These are phyloP conservation scores for Condylura cristata DNA, from an alignment of 2,113 vertebrate genomes.

Conservation along the genomic window DNA sequence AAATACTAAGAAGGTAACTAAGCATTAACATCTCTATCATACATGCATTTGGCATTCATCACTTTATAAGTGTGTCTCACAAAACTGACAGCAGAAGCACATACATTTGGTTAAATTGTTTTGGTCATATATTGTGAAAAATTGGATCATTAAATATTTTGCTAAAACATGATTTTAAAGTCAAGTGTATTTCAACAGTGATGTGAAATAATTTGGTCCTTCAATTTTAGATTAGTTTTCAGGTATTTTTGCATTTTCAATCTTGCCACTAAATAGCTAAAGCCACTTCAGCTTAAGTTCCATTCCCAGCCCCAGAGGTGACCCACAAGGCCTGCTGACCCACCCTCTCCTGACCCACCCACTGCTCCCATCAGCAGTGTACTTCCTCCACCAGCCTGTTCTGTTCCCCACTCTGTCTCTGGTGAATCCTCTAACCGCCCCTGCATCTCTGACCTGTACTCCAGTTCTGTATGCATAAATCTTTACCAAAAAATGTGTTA, in stretches of 20 bases:
- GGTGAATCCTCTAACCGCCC: no score
- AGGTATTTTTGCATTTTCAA: not conserved
- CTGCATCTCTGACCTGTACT: no score
- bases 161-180: conserved; percentile 25
- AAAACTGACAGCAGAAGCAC: not conserved
- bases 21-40: not conserved
- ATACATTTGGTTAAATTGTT: not conserved
- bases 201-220: not conserved
- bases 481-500: not conserved
- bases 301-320: no score
- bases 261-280: no score
- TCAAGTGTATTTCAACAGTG: not conserved
- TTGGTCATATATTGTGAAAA: not conserved
- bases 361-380: no score
- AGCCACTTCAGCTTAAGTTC: no score
- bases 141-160: not conserved
- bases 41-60: not conserved
- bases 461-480: no score
- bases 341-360: no score
- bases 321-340: no score
- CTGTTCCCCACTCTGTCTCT: no score
- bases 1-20: not conserved
- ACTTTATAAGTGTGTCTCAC: not conserved
- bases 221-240: not conserved
- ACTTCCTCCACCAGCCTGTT: no score